phyloP scores from a whole-genome alignment of 2,888 invertebrate genomes.

The Amaurobius ferox region DNA sequence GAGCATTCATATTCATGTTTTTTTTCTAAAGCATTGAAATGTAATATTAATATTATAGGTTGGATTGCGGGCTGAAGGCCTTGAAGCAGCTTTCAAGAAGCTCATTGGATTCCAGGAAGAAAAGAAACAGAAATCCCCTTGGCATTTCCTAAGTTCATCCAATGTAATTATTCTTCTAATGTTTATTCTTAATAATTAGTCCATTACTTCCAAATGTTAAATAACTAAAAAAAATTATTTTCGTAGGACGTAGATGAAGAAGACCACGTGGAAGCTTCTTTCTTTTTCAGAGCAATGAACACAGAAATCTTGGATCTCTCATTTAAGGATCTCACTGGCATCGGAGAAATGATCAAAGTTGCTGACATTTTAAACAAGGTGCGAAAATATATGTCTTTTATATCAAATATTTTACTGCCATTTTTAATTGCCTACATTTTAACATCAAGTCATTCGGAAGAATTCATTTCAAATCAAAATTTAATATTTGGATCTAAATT shows the following conservation, averaged over 20 bases:
- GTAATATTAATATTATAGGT: slow-evolving; percentile 77
- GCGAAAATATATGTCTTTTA: background rate
- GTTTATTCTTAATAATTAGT: background rate
- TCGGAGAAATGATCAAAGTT: slow-evolving; percentile 44
- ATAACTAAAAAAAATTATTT: background rate
- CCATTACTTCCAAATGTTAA: background rate
- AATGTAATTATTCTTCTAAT: slow-evolving; percentile 21
- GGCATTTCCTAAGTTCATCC: slow-evolving; percentile 21
- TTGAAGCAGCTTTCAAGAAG: slow-evolving; percentile 88
- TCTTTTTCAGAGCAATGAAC: slow-evolving; percentile 43
- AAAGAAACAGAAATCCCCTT: slow-evolving; percentile 8
- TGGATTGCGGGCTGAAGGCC: slow-evolving; percentile 89
- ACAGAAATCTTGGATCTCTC: slow-evolving; percentile 51
- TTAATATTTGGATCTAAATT: too few species aligned
- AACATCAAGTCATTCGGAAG: too few species aligned
- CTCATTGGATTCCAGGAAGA: slow-evolving; percentile 87
- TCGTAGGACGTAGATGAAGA: slow-evolving; percentile 27
- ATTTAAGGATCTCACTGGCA: slow-evolving; percentile 34
- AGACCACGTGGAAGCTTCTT: background rate
- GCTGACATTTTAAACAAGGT: slow-evolving; percentile 61
- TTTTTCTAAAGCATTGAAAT: background rate
- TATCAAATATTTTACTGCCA: too few species aligned
- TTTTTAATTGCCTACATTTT: too few species aligned
- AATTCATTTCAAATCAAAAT: too few species aligned
- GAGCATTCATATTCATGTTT: background rate